phyloP scores from a whole-genome alignment of 1,140 invertebrate species.

The Mycetomoellerius zeteki region DNA sequence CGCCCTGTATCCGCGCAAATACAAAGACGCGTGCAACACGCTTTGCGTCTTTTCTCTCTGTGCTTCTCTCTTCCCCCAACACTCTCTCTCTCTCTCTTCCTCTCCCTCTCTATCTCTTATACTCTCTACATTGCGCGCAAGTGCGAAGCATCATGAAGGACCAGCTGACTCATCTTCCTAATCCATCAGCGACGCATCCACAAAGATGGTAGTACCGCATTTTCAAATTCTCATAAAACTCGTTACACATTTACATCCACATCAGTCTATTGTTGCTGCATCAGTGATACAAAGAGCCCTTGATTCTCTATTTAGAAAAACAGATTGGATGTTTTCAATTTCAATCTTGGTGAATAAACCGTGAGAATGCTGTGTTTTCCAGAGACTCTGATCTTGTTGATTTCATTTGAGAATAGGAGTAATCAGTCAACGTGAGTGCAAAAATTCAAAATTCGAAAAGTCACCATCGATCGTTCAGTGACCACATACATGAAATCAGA shows the following conservation, averaged over 20 bases:
- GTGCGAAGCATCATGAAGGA: conserved; percentile 33
- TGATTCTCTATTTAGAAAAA: background rate
- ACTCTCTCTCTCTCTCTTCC: background rate
- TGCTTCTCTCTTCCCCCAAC: background rate
- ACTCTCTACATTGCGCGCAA: conserved; percentile 44
- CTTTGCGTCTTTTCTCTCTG: background rate
- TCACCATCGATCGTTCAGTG: background rate
- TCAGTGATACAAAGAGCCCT: conserved; percentile 23
- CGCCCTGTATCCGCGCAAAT: conserved; percentile 60
- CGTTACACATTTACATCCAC: background rate
- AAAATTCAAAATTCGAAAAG: background rate
- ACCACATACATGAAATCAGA: background rate
- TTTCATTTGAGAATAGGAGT: background rate
- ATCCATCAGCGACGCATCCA: conserved; percentile 12
- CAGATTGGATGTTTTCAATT: background rate
- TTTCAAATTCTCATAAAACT: background rate
- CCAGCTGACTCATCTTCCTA: conserved; percentile 59
- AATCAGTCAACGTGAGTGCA: background rate
- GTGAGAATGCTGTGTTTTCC: background rate
- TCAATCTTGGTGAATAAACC: conserved; percentile 6
- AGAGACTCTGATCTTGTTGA: background rate
- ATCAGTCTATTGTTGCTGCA: background rate
- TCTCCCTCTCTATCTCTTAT: too few relatives aligned
- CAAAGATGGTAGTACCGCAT: conserved; percentile 23
- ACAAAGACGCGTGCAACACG: conserved; percentile 62